Evolutionary conservation across 1,140 invertebrate genomes (phyloP), one percentile per base, ranked within the genome.

Genomic region (Arctopsyche grandis): DNA sequence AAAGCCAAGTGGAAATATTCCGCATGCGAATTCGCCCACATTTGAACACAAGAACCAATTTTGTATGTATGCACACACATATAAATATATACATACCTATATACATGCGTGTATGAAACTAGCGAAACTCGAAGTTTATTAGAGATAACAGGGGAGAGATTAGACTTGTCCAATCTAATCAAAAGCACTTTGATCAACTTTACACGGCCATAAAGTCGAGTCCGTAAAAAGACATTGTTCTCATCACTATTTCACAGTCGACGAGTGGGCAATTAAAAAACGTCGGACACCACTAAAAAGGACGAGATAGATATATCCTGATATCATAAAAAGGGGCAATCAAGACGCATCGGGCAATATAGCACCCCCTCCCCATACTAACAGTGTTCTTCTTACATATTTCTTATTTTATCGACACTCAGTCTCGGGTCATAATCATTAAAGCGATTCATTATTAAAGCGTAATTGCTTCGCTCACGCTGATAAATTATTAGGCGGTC

Each of bases 381-480:
- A 66, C 21, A 66, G 63, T 24, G 24, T 66, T 66, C 63, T 24
- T 66, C 63, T 66, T 66, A 66, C 63, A 66, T 66, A 66, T 66
- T 66, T 66, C 63, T 66, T 66, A 66, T 66, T 66, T 66, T 66
- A 66, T 66, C 63, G 63, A 22, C 63, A 22, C 63, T 66, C 63
- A 19, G 63, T 66, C 63, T 24, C 63, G 63, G 63, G 63, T 66
- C 63, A 66, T 66, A 66, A 66, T 66, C 63, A 66, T 66, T 66
- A 66, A 66, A 66, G 63, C 63, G 63, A 66, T 66, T 66, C 63
- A 66, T 66, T 66, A 66, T 66, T 66, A 66, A 66, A 52, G 24
- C 63, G 21, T 66, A 66, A 66, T 66, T 66, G 63, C 63, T 24
- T 24, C 63, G 63, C 63, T 66, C 26, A 24, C 21, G 48, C 63